Conservation (phyloP, 2,113 vertebrate genomes). For the Leucosticte australis region DNA sequence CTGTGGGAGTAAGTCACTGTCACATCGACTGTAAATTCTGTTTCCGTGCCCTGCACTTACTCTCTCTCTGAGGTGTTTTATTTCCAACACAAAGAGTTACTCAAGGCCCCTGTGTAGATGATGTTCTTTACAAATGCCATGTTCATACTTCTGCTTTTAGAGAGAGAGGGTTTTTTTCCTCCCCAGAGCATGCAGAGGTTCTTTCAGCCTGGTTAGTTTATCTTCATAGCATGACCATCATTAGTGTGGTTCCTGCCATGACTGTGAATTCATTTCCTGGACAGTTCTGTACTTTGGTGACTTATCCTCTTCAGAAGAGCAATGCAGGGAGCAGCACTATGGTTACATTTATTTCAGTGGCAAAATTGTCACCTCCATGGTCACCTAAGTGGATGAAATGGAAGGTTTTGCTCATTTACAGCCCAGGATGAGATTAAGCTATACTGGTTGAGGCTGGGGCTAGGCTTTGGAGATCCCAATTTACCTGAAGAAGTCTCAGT, state of each 20-base stretch:
- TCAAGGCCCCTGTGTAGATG: background rate
- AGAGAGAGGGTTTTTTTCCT: background rate
- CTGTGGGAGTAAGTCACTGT: background rate
- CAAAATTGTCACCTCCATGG: background rate
- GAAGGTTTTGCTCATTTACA: background rate
- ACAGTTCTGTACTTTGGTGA: background rate
- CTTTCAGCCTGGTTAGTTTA: background rate
- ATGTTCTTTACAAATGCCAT: background rate
- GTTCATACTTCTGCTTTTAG: background rate
- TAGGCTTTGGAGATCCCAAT: background rate
- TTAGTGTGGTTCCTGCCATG: background rate
- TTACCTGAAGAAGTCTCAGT: background rate
- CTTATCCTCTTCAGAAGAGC: background rate
- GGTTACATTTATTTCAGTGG: background rate
- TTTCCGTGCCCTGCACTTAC: background rate
- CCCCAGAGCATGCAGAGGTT: background rate
- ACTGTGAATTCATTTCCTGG: background rate
- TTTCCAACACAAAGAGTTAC: background rate
- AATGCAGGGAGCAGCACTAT: background rate
- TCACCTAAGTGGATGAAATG: background rate
- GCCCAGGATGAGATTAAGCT: background rate
- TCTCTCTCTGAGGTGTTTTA: background rate
- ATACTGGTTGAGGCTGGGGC: background rate
- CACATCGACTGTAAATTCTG: background rate
- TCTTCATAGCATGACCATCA: background rate